These are phyloP conservation scores for Liolophura sinensis DNA, from an alignment of 1,140 invertebrate genomes.

Conservation along the genomic window DNA sequence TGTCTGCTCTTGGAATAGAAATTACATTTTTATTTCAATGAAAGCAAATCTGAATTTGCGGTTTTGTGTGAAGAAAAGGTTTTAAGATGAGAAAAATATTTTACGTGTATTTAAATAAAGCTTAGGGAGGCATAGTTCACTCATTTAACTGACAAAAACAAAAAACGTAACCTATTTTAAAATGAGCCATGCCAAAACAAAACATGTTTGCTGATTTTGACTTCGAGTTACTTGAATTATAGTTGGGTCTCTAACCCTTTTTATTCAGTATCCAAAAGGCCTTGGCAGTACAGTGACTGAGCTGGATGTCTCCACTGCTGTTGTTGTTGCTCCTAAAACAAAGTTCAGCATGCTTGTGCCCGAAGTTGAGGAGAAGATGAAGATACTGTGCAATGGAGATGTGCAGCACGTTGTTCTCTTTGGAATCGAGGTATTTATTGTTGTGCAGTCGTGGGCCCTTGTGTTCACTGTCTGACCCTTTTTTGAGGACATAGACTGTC, in stretches of 20 bases:
- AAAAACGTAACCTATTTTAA: too few relatives aligned
- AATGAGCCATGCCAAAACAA: too few relatives aligned
- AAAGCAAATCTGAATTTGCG: background rate
- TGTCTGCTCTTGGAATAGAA: too few relatives aligned
- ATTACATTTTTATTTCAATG: background rate
- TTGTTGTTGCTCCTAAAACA: slow-evolving; percentile 71
- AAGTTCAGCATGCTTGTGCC: slow-evolving; percentile 83
- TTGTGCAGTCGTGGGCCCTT: too few relatives aligned
- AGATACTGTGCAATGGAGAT: slow-evolving; percentile 34
- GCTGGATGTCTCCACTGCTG: slow-evolving; percentile 65
- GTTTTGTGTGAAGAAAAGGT: too few relatives aligned
- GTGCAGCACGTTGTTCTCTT: slow-evolving; percentile 73
- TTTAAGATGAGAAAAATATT: too few relatives aligned
- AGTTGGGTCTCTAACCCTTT: background rate
- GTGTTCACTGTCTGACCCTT: too few relatives aligned
- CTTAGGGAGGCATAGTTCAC: too few relatives aligned
- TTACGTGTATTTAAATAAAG: too few relatives aligned
- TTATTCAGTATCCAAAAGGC: slow-evolving; percentile 68
- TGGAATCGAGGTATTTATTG: slow-evolving; percentile 72
- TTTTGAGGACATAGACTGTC: too few relatives aligned
- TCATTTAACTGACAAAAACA: background rate
- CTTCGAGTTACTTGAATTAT: too few relatives aligned
- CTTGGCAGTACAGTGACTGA: slow-evolving; percentile 78
- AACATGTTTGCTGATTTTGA: too few relatives aligned
- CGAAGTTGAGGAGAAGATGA: slow-evolving; percentile 66